phyloP scores from a whole-genome alignment of 2,797 vertebrate species.

The Geotrypetes seraphini region DNA sequence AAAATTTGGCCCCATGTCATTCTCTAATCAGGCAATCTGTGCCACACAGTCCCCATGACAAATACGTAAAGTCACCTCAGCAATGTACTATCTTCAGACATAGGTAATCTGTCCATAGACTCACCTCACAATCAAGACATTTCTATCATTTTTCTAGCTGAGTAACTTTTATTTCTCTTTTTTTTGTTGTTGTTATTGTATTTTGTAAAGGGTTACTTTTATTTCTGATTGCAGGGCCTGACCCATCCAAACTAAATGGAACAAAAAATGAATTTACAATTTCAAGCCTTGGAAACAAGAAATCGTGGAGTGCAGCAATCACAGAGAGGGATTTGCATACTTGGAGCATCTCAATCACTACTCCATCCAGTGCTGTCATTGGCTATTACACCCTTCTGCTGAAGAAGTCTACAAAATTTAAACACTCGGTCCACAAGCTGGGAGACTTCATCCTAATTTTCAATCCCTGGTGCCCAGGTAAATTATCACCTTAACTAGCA shows the following conservation, averaged over 20 bases:
- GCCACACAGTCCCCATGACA: too few species aligned
- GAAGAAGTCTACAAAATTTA: conserved; percentile 24
- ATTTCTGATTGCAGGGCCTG: conserved; percentile 52
- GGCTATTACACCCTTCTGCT: conserved; percentile 70
- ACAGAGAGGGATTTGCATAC: conserved; percentile 45
- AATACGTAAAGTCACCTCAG: too few species aligned
- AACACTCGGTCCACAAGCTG: conserved; percentile 27
- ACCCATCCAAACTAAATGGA: conserved; percentile 54
- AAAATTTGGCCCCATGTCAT: too few species aligned
- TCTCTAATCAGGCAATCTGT: too few species aligned
- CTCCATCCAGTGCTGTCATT: conserved; percentile 66
- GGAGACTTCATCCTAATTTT: conserved; percentile 79
- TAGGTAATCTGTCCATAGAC: neutral
- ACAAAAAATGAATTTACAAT: conserved; percentile 66
- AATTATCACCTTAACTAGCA: too few species aligned
- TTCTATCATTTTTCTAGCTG: neutral
- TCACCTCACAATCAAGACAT: neutral
- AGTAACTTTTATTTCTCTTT: too few species aligned
- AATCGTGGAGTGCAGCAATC: conserved; percentile 66
- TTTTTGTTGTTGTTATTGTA: too few species aligned
- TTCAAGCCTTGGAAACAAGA: conserved; percentile 47
- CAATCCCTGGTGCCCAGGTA: conserved; percentile 84
- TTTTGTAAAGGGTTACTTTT: too few species aligned
- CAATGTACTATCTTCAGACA: neutral
- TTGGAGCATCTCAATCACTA: conserved; percentile 61